Evolutionary conservation across 2,888 invertebrate species (phyloP), one percentile per base, ranked within the genome.

Genomic region (Silvanus unidentatus): DNA sequence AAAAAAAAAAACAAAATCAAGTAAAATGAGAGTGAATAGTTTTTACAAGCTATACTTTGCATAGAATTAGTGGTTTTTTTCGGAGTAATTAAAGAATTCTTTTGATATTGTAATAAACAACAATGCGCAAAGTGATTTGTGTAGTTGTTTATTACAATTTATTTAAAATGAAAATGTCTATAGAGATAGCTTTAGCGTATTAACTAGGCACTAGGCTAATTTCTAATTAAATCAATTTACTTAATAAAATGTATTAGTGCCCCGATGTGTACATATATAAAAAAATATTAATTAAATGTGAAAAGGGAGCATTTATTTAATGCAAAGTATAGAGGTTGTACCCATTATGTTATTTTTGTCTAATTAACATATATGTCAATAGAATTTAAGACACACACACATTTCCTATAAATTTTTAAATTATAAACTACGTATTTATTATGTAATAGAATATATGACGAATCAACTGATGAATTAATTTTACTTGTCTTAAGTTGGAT

Each of bases 311-410:
- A 86, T 87, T 86, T 86, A 80, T 87, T 87, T 86, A 82, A 84
- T 87, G 87, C 87, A 87, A 87, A 87, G 87, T 87, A 86, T 86
- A 86, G 86, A 86, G 82, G 85, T 86, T 85, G 84, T 85, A 83
- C 70, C 66, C 64, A 63, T 58, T 58, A 51, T 56, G 62, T 59
- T 37, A 15, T 27, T 40, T 15, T 47, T 32, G 4, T 32, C 4
- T 67, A 67, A 69, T 71, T 71, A 71, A 70, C 70, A 71, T 71
- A 70, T 70, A 70, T 71, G 67, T 71, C 71, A 71, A 70, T 71
- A 68, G 60, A 53, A 50, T 52, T 52, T 49, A 5, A 50, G 54
- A 48, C 50, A 45, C 42, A 30, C 22, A 42, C 35, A 9, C 8
- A 28, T 28, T 28, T 28, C 8, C 10, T 28, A 9, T 9, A 10